Conservation (phyloP, 2,113 vertebrate species). For the Cavia porcellus region DNA sequence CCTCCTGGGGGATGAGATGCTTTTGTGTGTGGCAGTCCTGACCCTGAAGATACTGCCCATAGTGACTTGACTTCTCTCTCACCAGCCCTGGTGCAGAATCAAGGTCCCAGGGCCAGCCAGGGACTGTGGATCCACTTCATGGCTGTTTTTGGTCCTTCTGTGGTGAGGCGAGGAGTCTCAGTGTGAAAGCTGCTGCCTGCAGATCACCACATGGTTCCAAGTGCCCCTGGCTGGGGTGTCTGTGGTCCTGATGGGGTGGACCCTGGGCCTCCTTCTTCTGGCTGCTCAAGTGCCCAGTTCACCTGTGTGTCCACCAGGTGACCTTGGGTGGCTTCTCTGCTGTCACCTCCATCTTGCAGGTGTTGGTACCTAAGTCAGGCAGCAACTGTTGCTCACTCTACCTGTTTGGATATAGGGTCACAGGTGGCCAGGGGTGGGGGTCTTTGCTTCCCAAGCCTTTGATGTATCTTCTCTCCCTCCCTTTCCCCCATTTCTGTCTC, state of each 20-base stretch:
- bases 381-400: neutral
- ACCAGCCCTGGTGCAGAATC: neutral
- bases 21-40: neutral
- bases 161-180: neutral
- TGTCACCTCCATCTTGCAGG: neutral
- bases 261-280: neutral
- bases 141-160: too few relatives aligned
- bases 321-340: neutral
- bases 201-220: neutral
- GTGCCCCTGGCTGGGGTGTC: neutral
- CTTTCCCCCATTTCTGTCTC: accelerated
- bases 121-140: accelerated
- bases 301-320: neutral
- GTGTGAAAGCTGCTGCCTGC: neutral
- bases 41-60: neutral
- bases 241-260: neutral
- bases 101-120: neutral
- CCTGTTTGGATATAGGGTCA: neutral
- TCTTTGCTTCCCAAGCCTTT: neutral
- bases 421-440: neutral
- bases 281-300: neutral
- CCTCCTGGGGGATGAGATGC: accelerated
- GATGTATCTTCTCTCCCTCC: neutral
- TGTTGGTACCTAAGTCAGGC: neutral
- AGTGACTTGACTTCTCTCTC: neutral